Base-by-base conservation (phyloP, 2,113 vertebrate species). In the Neotragus pygmaeus region DNA sequence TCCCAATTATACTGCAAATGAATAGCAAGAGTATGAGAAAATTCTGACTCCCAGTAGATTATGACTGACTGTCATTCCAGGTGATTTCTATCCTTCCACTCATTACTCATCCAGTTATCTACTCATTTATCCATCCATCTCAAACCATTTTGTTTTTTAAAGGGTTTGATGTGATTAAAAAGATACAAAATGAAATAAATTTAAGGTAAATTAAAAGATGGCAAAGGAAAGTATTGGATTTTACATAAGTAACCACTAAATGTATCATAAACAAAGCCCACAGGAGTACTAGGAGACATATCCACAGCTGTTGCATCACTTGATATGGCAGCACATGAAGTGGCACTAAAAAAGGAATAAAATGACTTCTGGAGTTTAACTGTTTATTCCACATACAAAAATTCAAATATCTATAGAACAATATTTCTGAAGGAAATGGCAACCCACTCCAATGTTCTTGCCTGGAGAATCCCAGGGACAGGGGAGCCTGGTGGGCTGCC, bases 91-190 rank as follows among this genome's bases (percentile, higher is more conserved):
- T 5, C 21, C 16, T 66, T 90, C n/a, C n/a, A 77, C 17, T 53
- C 28, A 36, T 73, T 39, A 73, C 7, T 8, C 8, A 33, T 43
- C 53, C 81, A 85, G 25, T 3, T 25, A 85, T 49, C n/a, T 3
- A 70, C 6, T 28, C 21, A 64, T 47, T 33, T 6, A 43, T 60
- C 3, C 51, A 91, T 47, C 53, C n/a, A 62, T 45, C 36, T 57
- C 33, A 77, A 80, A 21, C 15, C 49, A 96, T n/a, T 43, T 92
- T 94, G 55, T 43, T 62, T 70, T 90, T 27, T 83, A 23, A 89
- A 78, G 39, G 36, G 80, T 80, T 51, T 78, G 23, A 91, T 86
- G 28, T 47, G 19, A 4, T 73, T 64, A 78, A 39, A 93, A 88
- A 93, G 14, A 80, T 45, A 25, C 3, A 23, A 14, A 4, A 78